Evolutionary conservation across 2,888 invertebrate species (phyloP).

Genomic region (Sthenelais limicola): DNA sequence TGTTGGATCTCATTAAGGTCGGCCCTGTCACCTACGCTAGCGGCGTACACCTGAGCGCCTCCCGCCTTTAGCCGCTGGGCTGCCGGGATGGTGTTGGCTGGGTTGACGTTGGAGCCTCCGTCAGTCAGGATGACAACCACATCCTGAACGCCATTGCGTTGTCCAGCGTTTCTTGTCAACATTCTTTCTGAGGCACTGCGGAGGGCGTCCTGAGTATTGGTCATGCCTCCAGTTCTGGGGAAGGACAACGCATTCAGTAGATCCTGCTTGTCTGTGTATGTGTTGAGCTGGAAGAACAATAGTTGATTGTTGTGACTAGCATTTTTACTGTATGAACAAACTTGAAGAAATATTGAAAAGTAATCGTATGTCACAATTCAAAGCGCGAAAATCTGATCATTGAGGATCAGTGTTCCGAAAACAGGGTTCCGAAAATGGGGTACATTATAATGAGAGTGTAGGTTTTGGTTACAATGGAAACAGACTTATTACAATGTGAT

Average conservation of each 20-base stretch:
- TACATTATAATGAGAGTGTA: too few relatives aligned
- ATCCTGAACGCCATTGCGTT: slow-evolving; percentile 25
- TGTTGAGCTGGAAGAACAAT: slow-evolving; percentile 36
- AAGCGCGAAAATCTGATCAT: too few relatives aligned
- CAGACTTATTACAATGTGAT: too few relatives aligned
- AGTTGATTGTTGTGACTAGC: background rate
- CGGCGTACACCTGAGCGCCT: slow-evolving; percentile 2
- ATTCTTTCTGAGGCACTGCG: slow-evolving; percentile 11
- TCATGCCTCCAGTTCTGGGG: slow-evolving; percentile 44
- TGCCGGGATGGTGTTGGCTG: slow-evolving; percentile 39
- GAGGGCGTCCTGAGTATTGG: slow-evolving; percentile 49
- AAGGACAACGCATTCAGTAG: slow-evolving; percentile 48
- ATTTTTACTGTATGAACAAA: background rate
- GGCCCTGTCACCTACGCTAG: slow-evolving; percentile 12
- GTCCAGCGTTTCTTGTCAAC: background rate
- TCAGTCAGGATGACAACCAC: slow-evolving; percentile 45
- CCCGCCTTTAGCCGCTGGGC: slow-evolving; percentile 37
- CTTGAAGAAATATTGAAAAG: too few relatives aligned
- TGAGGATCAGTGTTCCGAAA: slow-evolving; percentile 40
- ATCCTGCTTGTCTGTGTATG: slow-evolving; percentile 44
- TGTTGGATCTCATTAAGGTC: slow-evolving; percentile 28
- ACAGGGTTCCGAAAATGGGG: slow-evolving; percentile 32
- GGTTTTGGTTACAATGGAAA: too few relatives aligned
- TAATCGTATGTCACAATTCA: too few relatives aligned
- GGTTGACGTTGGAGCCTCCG: slow-evolving; percentile 47